Percentiles rank a stretch among this genome's conserved stretches.
Conservation (phyloP, 2,888 invertebrate species). For the Chrysodeixis includens region DNA sequence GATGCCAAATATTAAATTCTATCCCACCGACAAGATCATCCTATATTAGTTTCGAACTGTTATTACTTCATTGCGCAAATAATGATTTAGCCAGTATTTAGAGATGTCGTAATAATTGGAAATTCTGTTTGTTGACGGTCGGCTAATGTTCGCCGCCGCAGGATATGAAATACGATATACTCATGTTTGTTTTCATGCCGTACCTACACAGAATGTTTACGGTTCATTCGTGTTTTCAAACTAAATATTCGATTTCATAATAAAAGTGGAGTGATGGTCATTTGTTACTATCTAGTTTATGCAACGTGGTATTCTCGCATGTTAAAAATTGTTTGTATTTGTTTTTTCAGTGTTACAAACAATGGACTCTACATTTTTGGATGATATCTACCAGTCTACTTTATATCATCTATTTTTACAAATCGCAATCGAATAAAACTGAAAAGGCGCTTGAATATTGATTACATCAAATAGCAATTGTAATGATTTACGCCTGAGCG, state of each 20-base stretch:
- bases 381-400: too few species aligned
- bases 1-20: conserved; percentile 47
- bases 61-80: conserved; percentile 50
- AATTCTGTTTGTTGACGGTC: conserved; percentile 41
- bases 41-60: conserved; percentile 55
- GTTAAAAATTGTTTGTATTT: too few species aligned
- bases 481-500: not conserved
- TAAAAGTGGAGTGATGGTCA: not conserved
- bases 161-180: conserved; percentile 35
- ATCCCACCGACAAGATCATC: conserved; percentile 27
- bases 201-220: conserved; percentile 12
- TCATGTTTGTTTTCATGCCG: conserved; percentile 28
- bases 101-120: conserved; percentile 41
- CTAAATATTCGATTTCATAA: conserved; percentile 17
- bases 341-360: too few species aligned
- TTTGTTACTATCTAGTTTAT: not conserved
- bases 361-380: too few species aligned
- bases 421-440: not conserved
- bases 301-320: not conserved
- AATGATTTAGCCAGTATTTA: conserved; percentile 31
- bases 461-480: not conserved
- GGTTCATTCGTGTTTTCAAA: conserved; percentile 11
- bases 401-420: not conserved
- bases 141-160: conserved; percentile 21
- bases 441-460: not conserved